Percentiles rank a stretch among this genome's conserved stretches.
Evolutionary conservation across 2,797 vertebrate species (phyloP).

Genomic region (Agapornis canus): DNA sequence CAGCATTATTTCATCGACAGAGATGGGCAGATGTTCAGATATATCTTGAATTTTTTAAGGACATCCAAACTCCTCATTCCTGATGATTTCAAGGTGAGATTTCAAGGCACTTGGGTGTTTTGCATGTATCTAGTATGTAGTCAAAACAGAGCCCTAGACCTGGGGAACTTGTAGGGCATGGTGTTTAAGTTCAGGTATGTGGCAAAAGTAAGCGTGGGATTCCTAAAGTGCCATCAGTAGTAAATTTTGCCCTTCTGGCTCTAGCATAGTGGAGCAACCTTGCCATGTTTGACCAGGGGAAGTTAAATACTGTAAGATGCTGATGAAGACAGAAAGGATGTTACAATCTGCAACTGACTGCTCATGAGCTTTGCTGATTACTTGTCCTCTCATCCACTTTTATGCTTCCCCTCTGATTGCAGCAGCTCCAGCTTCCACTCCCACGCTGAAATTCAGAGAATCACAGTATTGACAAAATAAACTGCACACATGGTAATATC

Average conservation of each 20-base stretch:
- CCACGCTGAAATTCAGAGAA: slow-evolving; percentile 8
- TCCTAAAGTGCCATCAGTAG: neutral
- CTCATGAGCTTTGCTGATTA: neutral
- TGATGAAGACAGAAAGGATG: neutral
- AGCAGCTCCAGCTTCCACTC: neutral
- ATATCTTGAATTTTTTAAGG: slow-evolving; percentile 97
- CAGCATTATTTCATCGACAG: slow-evolving; percentile 99
- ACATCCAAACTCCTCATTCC: slow-evolving; percentile 96
- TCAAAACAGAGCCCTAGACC: slow-evolving; percentile 52
- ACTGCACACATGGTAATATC: neutral
- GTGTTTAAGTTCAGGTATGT: neutral
- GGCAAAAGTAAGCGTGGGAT: neutral
- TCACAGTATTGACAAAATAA: slow-evolving; percentile 37
- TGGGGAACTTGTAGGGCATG: neutral
- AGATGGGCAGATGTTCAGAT: slow-evolving; percentile 99
- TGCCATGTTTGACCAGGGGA: neutral
- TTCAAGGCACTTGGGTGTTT: neutral
- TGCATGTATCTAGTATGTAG: neutral
- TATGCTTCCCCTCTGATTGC: neutral
- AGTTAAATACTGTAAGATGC: neutral
- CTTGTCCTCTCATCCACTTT: neutral
- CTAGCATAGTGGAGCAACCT: neutral
- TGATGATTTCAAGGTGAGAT: slow-evolving; percentile 97
- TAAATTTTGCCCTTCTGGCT: neutral
- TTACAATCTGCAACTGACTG: neutral